Evolutionary conservation across 2,888 invertebrate genomes (phyloP).

Genomic region (Branchellion lobata): DNA sequence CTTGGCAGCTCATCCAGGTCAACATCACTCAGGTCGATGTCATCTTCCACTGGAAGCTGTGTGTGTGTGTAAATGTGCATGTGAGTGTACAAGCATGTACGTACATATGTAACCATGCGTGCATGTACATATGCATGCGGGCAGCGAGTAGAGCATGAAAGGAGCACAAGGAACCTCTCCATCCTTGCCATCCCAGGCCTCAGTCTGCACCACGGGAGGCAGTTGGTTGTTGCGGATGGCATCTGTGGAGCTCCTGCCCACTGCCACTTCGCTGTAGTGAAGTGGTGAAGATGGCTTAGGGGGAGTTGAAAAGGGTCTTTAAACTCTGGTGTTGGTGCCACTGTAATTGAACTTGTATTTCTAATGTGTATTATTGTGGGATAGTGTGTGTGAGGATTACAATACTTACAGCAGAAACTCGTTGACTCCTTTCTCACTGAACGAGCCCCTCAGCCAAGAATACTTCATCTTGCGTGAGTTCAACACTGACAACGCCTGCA

Average conservation of each 20-base stretch:
- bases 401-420: conserved; percentile 74
- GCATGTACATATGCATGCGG: neutral
- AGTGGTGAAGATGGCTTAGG: too few species aligned
- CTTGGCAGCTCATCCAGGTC: conserved; percentile 69
- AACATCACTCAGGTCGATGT: conserved; percentile 86
- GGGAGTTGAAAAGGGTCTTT: too few species aligned
- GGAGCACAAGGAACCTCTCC: conserved; percentile 67
- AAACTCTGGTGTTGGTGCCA: neutral
- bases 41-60: conserved; percentile 69
- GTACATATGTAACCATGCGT: too few species aligned
- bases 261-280: conserved; percentile 77
- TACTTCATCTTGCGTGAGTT: conserved; percentile 96
- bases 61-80: too few species aligned
- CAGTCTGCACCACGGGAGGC: conserved; percentile 71
- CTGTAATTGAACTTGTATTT: neutral
- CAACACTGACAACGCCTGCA: conserved; percentile 85
- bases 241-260: conserved; percentile 86
- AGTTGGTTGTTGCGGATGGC: conserved; percentile 67
- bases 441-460: conserved; percentile 83
- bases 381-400: too few species aligned
- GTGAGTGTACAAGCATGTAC: too few species aligned
- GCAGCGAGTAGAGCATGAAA: neutral
- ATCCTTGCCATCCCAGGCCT: conserved; percentile 93
- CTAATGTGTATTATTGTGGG: too few species aligned
- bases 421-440: conserved; percentile 88